Percentiles rank a stretch among this genome's conserved stretches.
Conservation (phyloP, 2,888 invertebrate genomes). For the Coenonympha arcania region DNA sequence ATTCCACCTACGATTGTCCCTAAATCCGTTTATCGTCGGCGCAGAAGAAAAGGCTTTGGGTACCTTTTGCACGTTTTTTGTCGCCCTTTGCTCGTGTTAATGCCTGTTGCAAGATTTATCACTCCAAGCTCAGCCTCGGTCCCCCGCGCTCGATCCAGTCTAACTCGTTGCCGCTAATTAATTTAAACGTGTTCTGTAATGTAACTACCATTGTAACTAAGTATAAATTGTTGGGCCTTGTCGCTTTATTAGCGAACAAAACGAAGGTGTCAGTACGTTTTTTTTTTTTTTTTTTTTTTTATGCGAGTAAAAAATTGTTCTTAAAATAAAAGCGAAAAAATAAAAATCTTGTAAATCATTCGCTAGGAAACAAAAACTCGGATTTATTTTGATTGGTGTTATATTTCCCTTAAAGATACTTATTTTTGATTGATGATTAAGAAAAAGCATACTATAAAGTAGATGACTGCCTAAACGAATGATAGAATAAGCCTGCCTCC, state of each 20-base stretch:
- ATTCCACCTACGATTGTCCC: constrained; percentile 26
- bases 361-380: too few relatives aligned
- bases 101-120: constrained; percentile 37
- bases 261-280: neutral
- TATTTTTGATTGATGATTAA: too few relatives aligned
- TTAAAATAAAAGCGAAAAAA: neutral
- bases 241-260: neutral
- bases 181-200: constrained; percentile 26
- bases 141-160: constrained; percentile 30
- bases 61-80: constrained; percentile 32
- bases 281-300: too few relatives aligned
- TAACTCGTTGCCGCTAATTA: constrained; percentile 40
- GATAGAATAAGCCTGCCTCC: too few relatives aligned
- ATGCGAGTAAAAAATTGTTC: neutral
- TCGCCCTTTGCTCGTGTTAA: constrained; percentile 31
- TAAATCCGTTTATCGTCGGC: constrained; percentile 29
- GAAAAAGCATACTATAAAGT: too few relatives aligned
- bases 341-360: too few relatives aligned
- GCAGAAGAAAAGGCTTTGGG: constrained; percentile 27
- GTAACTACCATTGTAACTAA: constrained; percentile 21
- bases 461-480: too few relatives aligned
- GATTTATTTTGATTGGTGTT: too few relatives aligned
- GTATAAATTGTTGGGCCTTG: constrained; percentile 16
- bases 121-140: constrained; percentile 32
- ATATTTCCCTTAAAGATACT: too few relatives aligned